Evolutionary conservation across 1,140 invertebrate genomes (phyloP), one percentile per base, ranked within the genome.

Genomic region (Dufourea novaeangliae): DNA sequence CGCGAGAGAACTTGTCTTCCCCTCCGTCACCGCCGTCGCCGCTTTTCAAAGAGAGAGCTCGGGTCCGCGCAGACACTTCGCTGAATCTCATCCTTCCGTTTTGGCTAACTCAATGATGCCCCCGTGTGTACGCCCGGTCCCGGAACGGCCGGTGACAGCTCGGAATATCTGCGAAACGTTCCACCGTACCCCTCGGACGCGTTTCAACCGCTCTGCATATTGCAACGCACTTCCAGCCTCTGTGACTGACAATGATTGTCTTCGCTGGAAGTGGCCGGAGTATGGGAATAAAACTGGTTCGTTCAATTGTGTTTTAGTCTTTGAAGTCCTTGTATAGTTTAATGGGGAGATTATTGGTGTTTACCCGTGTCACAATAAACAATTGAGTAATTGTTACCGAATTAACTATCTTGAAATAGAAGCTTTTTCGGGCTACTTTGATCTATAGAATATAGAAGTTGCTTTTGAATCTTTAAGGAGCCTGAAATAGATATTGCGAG

Each of bases 81-180:
- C 54, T 50, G 79, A 82, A 64, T 76, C 25, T 32, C 34, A 62
- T 70, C 66, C 74, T 79, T 70, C 50, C 61, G 34, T 68, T 82
- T 73, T 52, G 52, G 50, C 64, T 78, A 82, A 83, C 67, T 73
- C 41, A 50, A 78, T 62, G 46, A 66, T 27, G 37, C 39, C n/a
- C 27, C 25, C 54, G 34, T 54, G 57, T 66, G 50, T 39, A 52
- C 22, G 63, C 10, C 14, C 59, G 73, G 69, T 68, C 32, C 79
- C 29, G 10, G 12, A 41, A 37, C 71, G 73, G 20, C 44, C 14
- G 27, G 12, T 62, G 34, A 70, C 44, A 62, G 27, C 2, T 62
- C 67, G n/a, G 67, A 71, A 71, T 77, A 57, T 32, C 44, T 37
- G 46, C 7, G 46, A 22, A 50, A 7, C 20, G 14, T 20, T 0